Evolutionary conservation across 2,888 invertebrate genomes (phyloP), one percentile per base, ranked within the genome.

Genomic region (Agelastica alni): DNA sequence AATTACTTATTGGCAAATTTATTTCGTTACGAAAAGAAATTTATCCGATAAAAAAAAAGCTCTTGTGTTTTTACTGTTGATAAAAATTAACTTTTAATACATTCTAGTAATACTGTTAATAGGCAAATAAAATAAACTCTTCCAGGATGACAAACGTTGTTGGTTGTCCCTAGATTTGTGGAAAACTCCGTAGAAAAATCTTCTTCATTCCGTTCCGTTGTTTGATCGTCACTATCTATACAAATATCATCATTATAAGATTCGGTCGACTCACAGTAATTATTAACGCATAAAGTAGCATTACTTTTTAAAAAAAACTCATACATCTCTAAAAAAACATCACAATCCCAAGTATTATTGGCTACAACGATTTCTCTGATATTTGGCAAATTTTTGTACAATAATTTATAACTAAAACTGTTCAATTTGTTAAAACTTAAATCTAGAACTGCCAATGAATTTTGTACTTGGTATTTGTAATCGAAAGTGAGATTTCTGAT

Each of bases 261-360:
- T 13, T 67, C 57, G 6, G 66, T 66, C 18, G 61, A 30, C 42
- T 62, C 68, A 58, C 76, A 76, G 34, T 62, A 63, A n/a, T 46
- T 46, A 45, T 65, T 67, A 31, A 64, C 57, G 56, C 76, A 76
- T 10, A 76, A 46, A 28, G 67, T 68, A 7, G 73, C 66, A 53
- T 73, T 72, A 10, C 49, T 63, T 17, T 59, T 58, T 46, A 66
- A 51, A 37, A 71, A 73, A 61, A 64, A 74, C 51, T 69, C 67
- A 56, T 67, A 69, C 72, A 77, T 72, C 44, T 71, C 66, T 6
- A 68, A 62, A 36, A 75, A 64, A 66, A 73, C 72, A 54, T 74
- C 73, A 60, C 77, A 77, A 46, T 63, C 67, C 67, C 72, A 75
- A 0, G 64, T 60, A 61, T 76, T 76, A 46, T 66, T 66, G 6